A percentile compares a stretch with the other conserved stretches of the same genome.
phyloP scores from a whole-genome alignment of 2,888 invertebrate genomes.

The Anoncus sp. region DNA sequence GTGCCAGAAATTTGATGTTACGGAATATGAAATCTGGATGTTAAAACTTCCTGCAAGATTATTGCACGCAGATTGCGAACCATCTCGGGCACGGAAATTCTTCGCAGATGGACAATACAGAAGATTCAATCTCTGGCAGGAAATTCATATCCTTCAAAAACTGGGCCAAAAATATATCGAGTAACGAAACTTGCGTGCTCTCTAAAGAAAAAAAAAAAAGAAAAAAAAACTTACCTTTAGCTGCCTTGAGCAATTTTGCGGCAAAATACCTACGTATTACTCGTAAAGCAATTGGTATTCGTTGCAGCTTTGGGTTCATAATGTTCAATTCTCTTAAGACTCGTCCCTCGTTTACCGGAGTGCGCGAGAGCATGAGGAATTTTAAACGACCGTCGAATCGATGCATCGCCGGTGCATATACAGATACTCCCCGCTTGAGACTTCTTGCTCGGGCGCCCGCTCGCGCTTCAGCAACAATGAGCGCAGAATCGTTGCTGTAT shows the following conservation, averaged over 20 bases:
- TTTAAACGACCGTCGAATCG: constrained; percentile 63
- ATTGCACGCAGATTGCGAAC: background rate
- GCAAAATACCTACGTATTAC: constrained; percentile 46
- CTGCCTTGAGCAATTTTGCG: constrained; percentile 34
- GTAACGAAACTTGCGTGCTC: constrained; percentile 37
- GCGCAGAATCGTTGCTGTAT: constrained; percentile 49
- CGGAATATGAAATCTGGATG: no score
- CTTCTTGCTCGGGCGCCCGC: constrained; percentile 47
- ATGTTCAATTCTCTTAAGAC: constrained; percentile 49
- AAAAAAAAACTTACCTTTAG: constrained; percentile 13
- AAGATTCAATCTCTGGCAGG: background rate
- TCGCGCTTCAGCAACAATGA: constrained; percentile 55
- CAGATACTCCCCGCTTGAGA: constrained; percentile 24
- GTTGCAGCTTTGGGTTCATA: constrained; percentile 39
- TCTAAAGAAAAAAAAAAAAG: constrained; percentile 1
- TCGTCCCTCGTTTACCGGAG: constrained; percentile 59
- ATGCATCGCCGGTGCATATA: constrained; percentile 27
- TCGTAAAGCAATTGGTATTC: constrained; percentile 49
- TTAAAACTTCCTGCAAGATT: no score
- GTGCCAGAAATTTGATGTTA: background rate
- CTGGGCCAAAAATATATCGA: background rate
- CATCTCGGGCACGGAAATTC: background rate
- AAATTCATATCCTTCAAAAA: constrained; percentile 20
- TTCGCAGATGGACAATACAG: background rate
- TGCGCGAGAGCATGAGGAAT: constrained; percentile 64